Evolutionary conservation across 1,140 invertebrate species (phyloP).

Genomic region (Wasmannia auropunctata): DNA sequence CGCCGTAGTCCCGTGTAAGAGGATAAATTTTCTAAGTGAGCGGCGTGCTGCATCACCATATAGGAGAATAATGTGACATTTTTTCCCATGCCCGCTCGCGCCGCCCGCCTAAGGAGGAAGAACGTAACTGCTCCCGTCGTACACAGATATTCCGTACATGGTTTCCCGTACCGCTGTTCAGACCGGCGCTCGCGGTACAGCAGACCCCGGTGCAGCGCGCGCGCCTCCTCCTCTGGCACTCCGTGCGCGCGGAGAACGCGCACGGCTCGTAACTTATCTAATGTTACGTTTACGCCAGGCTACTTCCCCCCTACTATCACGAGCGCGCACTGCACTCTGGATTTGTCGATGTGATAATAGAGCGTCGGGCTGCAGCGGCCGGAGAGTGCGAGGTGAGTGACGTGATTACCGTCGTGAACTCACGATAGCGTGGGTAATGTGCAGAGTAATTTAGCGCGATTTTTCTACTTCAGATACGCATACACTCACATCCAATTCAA

Average conservation of each 20-base stretch:
- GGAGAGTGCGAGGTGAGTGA: background rate
- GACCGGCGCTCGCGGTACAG: constrained; percentile 27
- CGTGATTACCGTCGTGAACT: constrained; percentile 1
- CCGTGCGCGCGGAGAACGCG: constrained; percentile 43
- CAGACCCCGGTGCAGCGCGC: constrained; percentile 22
- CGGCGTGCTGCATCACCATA: constrained; percentile 79
- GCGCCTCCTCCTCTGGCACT: constrained; percentile 41
- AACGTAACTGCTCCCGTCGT: constrained; percentile 64
- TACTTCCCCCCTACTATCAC: constrained; percentile 18
- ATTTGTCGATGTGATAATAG: constrained; percentile 73
- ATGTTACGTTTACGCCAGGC: constrained; percentile 69
- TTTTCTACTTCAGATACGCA: background rate
- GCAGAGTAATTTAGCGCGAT: background rate
- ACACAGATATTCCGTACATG: constrained; percentile 82
- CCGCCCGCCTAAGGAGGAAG: constrained; percentile 69
- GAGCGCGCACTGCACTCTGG: constrained; percentile 29
- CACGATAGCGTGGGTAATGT: background rate
- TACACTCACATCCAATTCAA: background rate
- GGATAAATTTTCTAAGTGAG: constrained; percentile 80
- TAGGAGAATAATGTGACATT: constrained; percentile 83
- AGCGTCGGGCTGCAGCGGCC: constrained; percentile 47
- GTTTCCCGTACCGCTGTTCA: constrained; percentile 60
- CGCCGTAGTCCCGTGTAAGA: constrained; percentile 42
- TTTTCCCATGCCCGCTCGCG: constrained; percentile 64
- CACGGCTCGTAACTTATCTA: constrained; percentile 71